These are phyloP conservation scores for Gnatocerus cornutus DNA, from an alignment of 2,888 invertebrate species.

Conservation along the genomic window DNA sequence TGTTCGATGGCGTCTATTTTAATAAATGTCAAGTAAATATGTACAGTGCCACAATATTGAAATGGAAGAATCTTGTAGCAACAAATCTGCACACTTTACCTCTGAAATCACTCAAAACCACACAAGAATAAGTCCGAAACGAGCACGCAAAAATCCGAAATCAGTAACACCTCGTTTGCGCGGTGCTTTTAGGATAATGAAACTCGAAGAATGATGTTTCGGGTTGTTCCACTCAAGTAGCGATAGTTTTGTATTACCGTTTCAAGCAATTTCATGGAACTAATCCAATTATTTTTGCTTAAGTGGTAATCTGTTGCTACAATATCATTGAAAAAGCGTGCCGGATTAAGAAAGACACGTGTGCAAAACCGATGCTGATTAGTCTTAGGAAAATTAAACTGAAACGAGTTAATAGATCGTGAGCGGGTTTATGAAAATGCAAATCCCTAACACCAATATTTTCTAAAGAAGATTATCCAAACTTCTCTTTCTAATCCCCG, in stretches of 20 bases:
- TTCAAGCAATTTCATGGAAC: conserved; percentile 6
- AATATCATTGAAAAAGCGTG: background rate
- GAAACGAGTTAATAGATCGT: background rate
- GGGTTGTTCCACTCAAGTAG: conserved; percentile 3
- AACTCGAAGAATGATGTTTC: conserved; percentile 16
- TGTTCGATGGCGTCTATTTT: background rate
- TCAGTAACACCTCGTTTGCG: conserved; percentile 25
- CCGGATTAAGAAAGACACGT: too few species aligned
- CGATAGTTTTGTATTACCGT: conserved; percentile 6
- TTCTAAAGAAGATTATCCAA: background rate
- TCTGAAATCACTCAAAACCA: background rate
- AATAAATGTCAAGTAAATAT: background rate
- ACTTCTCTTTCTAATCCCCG: background rate
- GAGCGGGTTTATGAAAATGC: background rate
- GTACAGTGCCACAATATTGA: background rate
- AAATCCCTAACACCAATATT: background rate
- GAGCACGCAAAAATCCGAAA: conserved; percentile 10
- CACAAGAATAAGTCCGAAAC: conserved; percentile 4
- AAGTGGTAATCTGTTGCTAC: conserved; percentile 1
- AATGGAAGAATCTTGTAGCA: background rate
- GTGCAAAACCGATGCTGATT: too few species aligned
- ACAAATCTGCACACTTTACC: background rate
- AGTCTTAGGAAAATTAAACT: too few species aligned
- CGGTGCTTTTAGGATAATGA: conserved; percentile 26
- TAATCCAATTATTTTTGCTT: conserved; percentile 16